Base-by-base conservation (phyloP, 1,140 invertebrate species). In the Arctopsyche grandis region DNA sequence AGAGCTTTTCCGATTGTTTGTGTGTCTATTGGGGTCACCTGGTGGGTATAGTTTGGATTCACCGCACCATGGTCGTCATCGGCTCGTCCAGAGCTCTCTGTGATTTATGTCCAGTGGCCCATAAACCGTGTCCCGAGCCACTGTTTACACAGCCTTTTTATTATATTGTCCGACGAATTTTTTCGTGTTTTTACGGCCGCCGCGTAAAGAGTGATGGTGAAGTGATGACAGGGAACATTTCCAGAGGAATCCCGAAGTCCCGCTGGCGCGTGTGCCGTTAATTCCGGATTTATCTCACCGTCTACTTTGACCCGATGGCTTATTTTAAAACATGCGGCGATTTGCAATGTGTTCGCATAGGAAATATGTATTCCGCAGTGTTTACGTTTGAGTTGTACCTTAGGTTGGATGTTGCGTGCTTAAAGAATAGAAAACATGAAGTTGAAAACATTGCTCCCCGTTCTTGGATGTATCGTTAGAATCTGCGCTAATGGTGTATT, bases 161-260 rank as follows among this genome's bases (percentile, higher is more conserved):
- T 69, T 69, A 69, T 69, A 69, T 69, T 69, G 66, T 69, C 66
- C 66, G 66, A 69, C 66, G 24, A 21, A 69, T 69, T 69, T 69
- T 69, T 69, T 29, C 26, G 38, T 69, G 66, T 69, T 69, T 38
- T 69, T 38, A 29, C 26, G 66, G 26, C 26, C 66, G 38, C 38
- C 66, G 26, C 56, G n/a, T 19, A 60, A 38, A 38, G 29, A 38
- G 29, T 38, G 29, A 38, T 38, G 16, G 56, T 16, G 56, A 60
- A 21, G 56, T 21, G 56, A 60, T 60, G 56, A 60, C 56, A 60
- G 56, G n/a, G 56, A 60, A 60, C 56, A 60, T 60, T 60, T 60
- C 56, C 56, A 60, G 56, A 60, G 56, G 56, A 60, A 60, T 60
- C 56, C 56, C 56, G 7, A 38, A 38, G 29, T 38, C 29, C 29